These are phyloP conservation scores for Palaemon carinicauda DNA, from an alignment of 1,140 invertebrate species.

Conservation along the genomic window DNA sequence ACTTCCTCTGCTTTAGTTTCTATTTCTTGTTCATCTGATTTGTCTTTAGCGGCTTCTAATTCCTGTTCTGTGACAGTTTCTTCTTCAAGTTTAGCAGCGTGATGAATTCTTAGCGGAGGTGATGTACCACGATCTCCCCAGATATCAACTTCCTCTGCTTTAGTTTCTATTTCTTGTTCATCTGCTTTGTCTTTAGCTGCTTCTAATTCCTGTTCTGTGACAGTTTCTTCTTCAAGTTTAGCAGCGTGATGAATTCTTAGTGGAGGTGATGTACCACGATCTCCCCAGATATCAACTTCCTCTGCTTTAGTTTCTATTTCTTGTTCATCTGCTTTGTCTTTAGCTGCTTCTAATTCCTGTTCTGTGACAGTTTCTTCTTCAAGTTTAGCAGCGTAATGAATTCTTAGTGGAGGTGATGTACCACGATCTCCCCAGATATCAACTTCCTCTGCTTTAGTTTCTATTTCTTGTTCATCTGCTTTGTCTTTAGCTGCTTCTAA, in stretches of 20 bases:
- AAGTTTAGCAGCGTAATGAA: no score
- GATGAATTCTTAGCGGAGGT: neutral
- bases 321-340: neutral
- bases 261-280: neutral
- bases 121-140: conserved; percentile 5
- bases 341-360: no score
- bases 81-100: neutral
- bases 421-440: no score
- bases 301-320: neutral
- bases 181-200: no score
- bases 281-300: neutral
- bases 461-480: no score
- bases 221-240: neutral
- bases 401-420: no score
- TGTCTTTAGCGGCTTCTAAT: neutral
- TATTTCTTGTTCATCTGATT: neutral
- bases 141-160: neutral
- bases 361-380: neutral
- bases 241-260: no score
- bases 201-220: neutral
- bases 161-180: neutral
- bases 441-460: no score
- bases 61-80: neutral
- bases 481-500: neutral
- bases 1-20: neutral